Evolutionary conservation across 2,888 invertebrate genomes (phyloP).

Genomic region (Catocala sponsa): DNA sequence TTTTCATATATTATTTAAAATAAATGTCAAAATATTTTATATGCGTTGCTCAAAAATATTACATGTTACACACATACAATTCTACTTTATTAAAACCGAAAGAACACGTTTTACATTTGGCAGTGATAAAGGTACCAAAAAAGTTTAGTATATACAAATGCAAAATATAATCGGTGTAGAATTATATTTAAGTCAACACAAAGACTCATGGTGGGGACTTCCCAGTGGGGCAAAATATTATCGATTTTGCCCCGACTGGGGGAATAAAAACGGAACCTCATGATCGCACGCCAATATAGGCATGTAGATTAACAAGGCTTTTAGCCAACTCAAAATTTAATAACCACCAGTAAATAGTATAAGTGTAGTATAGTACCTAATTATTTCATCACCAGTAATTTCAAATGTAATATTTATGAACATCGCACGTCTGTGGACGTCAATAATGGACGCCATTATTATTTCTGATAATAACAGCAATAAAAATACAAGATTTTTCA

Average conservation of each 20-base stretch:
- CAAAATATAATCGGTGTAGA: too few species aligned
- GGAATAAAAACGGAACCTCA: too few species aligned
- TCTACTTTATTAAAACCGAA: neutral
- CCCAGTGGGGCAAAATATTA: too few species aligned
- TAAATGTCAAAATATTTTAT: conserved; percentile 38
- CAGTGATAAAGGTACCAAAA: neutral
- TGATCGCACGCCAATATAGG: too few species aligned
- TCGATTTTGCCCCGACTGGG: too few species aligned
- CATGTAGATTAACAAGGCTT: too few species aligned
- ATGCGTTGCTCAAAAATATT: conserved; percentile 37
- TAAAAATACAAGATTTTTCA: conserved; percentile 26
- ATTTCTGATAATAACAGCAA: conserved; percentile 23
- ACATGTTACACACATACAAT: too few species aligned
- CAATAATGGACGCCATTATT: conserved; percentile 6
- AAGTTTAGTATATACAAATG: too few species aligned
- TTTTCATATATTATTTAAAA: conserved; percentile 31
- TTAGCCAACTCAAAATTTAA: too few species aligned
- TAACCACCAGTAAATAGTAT: neutral
- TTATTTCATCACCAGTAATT: neutral
- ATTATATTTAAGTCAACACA: too few species aligned
- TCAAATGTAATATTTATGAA: conserved; percentile 39
- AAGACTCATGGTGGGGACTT: too few species aligned
- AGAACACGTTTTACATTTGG: neutral
- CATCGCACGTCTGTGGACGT: conserved; percentile 18
- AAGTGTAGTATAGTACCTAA: too few species aligned